These are phyloP conservation scores for Venustaconcha ellipsiformis DNA, from an alignment of 1,140 invertebrate genomes.

Conservation along the genomic window DNA sequence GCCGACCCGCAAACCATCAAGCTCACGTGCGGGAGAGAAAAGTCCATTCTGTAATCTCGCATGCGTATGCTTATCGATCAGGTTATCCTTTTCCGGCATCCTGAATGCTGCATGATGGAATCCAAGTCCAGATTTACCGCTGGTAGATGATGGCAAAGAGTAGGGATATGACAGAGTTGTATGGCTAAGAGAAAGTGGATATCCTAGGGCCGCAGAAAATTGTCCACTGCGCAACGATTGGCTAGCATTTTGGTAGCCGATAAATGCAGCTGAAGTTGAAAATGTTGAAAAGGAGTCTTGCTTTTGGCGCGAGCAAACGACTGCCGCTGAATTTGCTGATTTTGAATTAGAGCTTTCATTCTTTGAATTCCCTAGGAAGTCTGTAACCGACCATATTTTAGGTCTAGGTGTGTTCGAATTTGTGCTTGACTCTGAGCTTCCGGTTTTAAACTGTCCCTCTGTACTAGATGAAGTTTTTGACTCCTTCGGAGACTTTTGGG, in stretches of 20 bases:
- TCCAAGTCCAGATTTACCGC: constrained; percentile 37
- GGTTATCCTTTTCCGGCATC: constrained; percentile 27
- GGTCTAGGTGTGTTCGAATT: constrained; percentile 7
- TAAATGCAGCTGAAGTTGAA: constrained; percentile 21
- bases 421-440: too few species aligned
- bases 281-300: too few species aligned
- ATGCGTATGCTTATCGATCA: constrained; percentile 27
- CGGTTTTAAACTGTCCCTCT: too few species aligned
- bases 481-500: too few species aligned
- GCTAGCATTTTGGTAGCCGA: constrained; percentile 17
- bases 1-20: constrained; percentile 27
- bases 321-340: constrained; percentile 17
- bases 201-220: constrained; percentile 26
- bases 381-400: constrained; percentile 33
- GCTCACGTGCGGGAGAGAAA: constrained; percentile 28
- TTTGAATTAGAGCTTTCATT: constrained; percentile 8
- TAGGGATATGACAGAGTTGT: constrained; percentile 56
- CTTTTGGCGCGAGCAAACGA: constrained; percentile 25
- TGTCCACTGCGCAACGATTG: constrained; percentile 19
- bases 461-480: too few species aligned
- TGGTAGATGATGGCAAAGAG: constrained; percentile 44
- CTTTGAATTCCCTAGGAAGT: constrained; percentile 26
- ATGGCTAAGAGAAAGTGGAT: constrained; percentile 50
- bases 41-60: constrained; percentile 24
- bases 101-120: constrained; percentile 28